These are phyloP conservation scores for Zootermopsis nevadensis DNA, from an alignment of 2,888 invertebrate species.

Conservation along the genomic window DNA sequence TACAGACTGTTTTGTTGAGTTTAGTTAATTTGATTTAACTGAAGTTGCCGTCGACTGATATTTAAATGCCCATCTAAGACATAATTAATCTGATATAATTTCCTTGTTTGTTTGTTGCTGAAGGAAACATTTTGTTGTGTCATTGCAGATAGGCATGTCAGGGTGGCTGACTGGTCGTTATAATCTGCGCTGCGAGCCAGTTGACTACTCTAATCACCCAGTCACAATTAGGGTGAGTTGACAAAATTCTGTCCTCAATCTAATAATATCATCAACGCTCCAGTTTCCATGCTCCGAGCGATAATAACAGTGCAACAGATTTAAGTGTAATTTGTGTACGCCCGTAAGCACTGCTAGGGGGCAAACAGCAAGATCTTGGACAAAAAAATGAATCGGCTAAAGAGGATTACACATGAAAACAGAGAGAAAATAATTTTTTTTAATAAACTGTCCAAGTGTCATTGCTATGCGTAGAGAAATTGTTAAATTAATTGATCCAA, in stretches of 20 bases:
- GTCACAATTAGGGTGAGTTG: constrained; percentile 89
- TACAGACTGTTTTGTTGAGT: too few relatives aligned
- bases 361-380: too few relatives aligned
- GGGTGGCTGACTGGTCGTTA: constrained; percentile 97
- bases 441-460: too few relatives aligned
- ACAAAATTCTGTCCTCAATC: not conserved
- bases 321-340: not conserved
- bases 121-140: constrained; percentile 59
- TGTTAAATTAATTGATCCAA: too few relatives aligned
- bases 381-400: too few relatives aligned
- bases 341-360: too few relatives aligned
- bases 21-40: too few relatives aligned
- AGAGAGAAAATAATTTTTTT: too few relatives aligned
- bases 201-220: constrained; percentile 93
- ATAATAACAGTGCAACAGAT: not conserved
- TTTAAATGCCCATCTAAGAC: too few relatives aligned
- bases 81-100: not conserved
- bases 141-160: constrained; percentile 86
- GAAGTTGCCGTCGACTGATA: too few relatives aligned
- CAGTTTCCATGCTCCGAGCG: not conserved
- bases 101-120: not conserved
- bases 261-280: not conserved
- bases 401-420: too few relatives aligned
- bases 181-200: constrained; percentile 95
- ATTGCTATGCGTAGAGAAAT: too few relatives aligned